Percentiles rank a stretch among this genome's conserved stretches.
Conservation (phyloP, 2,888 invertebrate genomes). For the Nipponacmea schrenckii region DNA sequence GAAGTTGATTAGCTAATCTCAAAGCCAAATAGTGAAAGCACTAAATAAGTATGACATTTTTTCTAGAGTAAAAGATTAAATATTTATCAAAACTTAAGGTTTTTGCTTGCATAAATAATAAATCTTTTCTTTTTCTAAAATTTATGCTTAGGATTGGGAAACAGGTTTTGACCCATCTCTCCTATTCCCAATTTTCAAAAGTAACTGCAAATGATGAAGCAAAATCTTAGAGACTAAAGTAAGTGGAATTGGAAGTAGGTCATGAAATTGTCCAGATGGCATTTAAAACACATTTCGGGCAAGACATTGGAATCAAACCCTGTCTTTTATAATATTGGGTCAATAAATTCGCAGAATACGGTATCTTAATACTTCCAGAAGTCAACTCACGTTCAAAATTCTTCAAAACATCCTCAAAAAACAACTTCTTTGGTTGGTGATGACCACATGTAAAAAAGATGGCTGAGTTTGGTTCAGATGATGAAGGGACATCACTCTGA, state of each 20-base stretch:
- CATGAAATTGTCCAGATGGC: slow-evolving; percentile 31
- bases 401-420: slow-evolving; percentile 42
- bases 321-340: slow-evolving; percentile 47
- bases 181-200: too few species aligned
- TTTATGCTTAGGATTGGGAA: too few species aligned
- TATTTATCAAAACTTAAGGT: too few species aligned
- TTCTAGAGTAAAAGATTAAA: too few species aligned
- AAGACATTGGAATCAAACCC: slow-evolving; percentile 50
- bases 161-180: too few species aligned
- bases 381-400: slow-evolving; percentile 42
- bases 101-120: too few species aligned
- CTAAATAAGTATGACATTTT: too few species aligned
- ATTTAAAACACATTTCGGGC: slow-evolving; percentile 59
- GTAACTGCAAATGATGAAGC: too few species aligned
- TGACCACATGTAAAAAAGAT: slow-evolving; percentile 62
- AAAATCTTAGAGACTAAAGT: too few species aligned
- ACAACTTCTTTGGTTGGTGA: slow-evolving; percentile 45
- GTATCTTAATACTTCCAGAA: slow-evolving; percentile 36
- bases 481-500: background rate
- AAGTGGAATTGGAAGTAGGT: background rate
- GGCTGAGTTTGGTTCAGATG: slow-evolving; percentile 29
- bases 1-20: too few species aligned
- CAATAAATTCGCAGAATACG: slow-evolving; percentile 47
- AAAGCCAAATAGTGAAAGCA: too few species aligned
- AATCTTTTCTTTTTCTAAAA: too few species aligned